phyloP scores from a whole-genome alignment of 2,888 invertebrate species.

The Vanessa cardui region DNA sequence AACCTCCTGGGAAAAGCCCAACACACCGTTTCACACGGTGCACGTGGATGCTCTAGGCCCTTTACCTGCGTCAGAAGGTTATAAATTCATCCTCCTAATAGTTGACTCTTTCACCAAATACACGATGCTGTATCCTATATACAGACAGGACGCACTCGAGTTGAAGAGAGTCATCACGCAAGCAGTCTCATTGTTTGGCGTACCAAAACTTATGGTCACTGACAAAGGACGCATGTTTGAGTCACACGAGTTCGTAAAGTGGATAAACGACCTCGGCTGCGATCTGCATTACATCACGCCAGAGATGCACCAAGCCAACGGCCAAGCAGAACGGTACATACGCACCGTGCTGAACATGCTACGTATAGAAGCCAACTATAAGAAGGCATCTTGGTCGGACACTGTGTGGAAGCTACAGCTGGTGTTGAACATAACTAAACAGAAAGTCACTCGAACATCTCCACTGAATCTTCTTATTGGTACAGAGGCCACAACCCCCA shows the following conservation, averaged over 20 bases:
- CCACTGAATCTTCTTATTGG: no score
- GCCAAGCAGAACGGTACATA: constrained; percentile 38
- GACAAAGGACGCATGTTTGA: constrained; percentile 32
- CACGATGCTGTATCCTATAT: constrained; percentile 23
- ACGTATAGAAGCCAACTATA: constrained; percentile 16
- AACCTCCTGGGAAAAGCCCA: constrained; percentile 41
- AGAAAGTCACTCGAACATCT: no score
- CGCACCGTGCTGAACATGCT: constrained; percentile 31
- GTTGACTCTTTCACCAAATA: constrained; percentile 33
- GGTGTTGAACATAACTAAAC: no score
- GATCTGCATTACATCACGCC: constrained; percentile 37
- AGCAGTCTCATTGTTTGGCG: constrained; percentile 29
- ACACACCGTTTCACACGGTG: constrained; percentile 38
- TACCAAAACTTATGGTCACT: constrained; percentile 20
- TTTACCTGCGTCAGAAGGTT: no score
- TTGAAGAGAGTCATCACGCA: constrained; percentile 13
- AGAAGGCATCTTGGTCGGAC: constrained; percentile 10
- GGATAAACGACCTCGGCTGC: constrained; percentile 18
- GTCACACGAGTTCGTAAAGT: constrained; percentile 2
- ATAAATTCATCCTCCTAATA: constrained; percentile 6
- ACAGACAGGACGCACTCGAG: constrained; percentile 26
- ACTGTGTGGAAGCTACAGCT: constrained; percentile 22
- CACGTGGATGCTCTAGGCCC: constrained; percentile 28
- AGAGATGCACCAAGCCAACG: constrained; percentile 40
- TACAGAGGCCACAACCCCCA: no score